A percentile compares a stretch with the other conserved stretches of the same genome.
phyloP scores from a whole-genome alignment of 2,888 invertebrate species.

The Rhimphoctona megacephalus region DNA sequence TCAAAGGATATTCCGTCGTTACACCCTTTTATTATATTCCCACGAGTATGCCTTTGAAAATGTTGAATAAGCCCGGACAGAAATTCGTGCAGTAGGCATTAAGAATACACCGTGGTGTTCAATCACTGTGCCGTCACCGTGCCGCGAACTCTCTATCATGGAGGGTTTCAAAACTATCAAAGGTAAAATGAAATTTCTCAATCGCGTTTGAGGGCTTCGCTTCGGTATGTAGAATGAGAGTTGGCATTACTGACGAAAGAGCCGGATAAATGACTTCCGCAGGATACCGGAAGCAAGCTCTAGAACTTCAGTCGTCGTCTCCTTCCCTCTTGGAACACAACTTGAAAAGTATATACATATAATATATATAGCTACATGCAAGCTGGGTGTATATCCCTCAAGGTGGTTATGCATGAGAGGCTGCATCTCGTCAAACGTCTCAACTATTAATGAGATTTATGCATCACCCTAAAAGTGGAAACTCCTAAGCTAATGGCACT shows the following conservation, averaged over 20 bases:
- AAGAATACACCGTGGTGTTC: too few relatives aligned
- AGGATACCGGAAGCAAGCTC: constrained; percentile 5
- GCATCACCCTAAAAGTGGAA: not conserved
- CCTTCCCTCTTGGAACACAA: not conserved
- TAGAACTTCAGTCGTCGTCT: not conserved
- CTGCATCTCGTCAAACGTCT: not conserved
- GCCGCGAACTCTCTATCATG: too few relatives aligned
- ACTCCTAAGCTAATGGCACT: not conserved
- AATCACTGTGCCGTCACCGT: too few relatives aligned
- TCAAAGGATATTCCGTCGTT: too few relatives aligned
- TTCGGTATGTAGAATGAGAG: not conserved
- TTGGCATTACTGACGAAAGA: constrained; percentile 5
- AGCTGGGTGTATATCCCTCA: not conserved
- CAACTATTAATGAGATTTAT: constrained; percentile 19
- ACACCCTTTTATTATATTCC: too few relatives aligned
- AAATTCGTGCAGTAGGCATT: too few relatives aligned
- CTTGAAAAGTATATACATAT: not conserved
- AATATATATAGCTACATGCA: not conserved
- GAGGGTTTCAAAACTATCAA: not conserved
- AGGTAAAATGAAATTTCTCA: not conserved
- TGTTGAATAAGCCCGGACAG: too few relatives aligned
- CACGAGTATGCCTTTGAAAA: not conserved
- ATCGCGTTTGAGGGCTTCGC: not conserved
- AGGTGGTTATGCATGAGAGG: not conserved
- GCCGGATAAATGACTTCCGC: not conserved